Evolutionary conservation across 2,888 invertebrate genomes (phyloP), one percentile per base, ranked within the genome.

Genomic region (Diachrysia chrysitis): DNA sequence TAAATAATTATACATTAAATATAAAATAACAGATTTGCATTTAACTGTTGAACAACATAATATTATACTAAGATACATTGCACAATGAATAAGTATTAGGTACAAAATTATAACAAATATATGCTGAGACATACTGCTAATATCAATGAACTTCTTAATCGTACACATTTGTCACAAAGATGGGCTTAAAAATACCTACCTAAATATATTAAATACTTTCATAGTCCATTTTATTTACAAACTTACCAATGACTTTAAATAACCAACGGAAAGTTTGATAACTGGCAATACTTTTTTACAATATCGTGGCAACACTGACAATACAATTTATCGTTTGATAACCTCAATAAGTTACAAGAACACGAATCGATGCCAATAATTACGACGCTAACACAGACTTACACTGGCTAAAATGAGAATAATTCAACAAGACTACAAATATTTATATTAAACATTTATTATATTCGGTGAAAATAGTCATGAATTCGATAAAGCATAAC

Each of bases 321-420:
- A 58, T 54, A 60, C n/a, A 62, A 61, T 59, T n/a, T n/a, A n/a
- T n/a, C 16, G 62, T 58, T 54, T 17, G n/a, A 57, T 54, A 59
- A 57, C 19, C 55, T 55, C 67, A 64, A 29, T 58, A 68, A 86
- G 85, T 88, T 88, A 89, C 86, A 88, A 84, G 87, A 89, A 89
- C 87, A 85, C 84, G 85, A 82, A 80, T 86, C 85, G 85, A 86
- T 78, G 79, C 82, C 74, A 82, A 84, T 82, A 77, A 86, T 87
- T 85, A 88, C 81, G 78, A 87, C 78, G 73, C 92, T 92, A 91
- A 91, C 90, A 91, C 88, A 89, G 87, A 92, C 82, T 85, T 83
- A 83, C 69, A 78, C 89, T 85, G 92, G 90, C 87, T 92, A 87
- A 90, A 92, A 90, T 90, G 92, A 92, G 90, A 90, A 83, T 83